Evolutionary conservation across 2,888 invertebrate genomes (phyloP), one percentile per base, ranked within the genome.

Genomic region (Tipula helvola): DNA sequence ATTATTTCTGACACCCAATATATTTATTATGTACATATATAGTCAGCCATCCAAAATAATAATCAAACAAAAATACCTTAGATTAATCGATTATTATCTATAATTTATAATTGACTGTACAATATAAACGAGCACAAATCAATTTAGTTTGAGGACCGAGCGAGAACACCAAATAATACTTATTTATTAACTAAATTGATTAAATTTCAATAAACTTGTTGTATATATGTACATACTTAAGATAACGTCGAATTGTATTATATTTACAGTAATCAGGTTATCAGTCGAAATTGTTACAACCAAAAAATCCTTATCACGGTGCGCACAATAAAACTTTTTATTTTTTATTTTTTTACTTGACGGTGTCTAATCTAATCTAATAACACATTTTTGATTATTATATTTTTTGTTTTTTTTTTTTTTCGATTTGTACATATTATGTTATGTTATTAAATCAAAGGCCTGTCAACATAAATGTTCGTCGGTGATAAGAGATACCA

Each of bases 361-460:
- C 71, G 71, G 28, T 71, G 28, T 71, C 71, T 71, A 71, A 71
- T 71, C 71, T 71, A 28, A 71, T 71, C 71, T 71, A 71, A 71
- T 10, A 10, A 28, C 12, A 71, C 8, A 13, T 28, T 71, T 28
- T 52, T 52, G 52, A 52, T 52, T 52, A 52, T 52, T 52, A 52
- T 52, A 52, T 52, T n/a, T n/a, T n/a, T n/a, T n/a, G n/a, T n/a
- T n/a, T 52, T 52, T 52, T 52, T 52, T 52, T 39, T 52, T 83
- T 83, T 36, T 83, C 39, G 84, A 39, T 84, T 5, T 84, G 39
- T 39, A 39, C 16, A 39, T 16, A 39, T 28, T 84, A 84, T 84
- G 84, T 84, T 41, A 16, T n/a, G 84, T 84, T 84, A 84, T 84
- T 84, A 84, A 84, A 84, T 84, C 84, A 84, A 84, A 84, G 84